Base-by-base conservation (phyloP, 1,140 invertebrate species). In the Ips typographus region DNA sequence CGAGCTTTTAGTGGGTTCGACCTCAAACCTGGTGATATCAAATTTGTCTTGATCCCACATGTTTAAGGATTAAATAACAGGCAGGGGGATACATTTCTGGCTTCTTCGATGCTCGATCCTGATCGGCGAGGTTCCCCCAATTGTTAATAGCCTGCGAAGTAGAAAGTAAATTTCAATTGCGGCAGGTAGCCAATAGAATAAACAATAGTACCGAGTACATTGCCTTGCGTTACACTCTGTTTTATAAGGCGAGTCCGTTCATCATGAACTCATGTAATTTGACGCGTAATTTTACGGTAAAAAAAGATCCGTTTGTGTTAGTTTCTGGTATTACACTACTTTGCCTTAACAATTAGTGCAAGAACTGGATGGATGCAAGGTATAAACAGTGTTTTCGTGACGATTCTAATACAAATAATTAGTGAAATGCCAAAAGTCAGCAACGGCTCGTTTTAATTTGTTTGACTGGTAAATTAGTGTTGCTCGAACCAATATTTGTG, bases 91-190 rank as follows among this genome's bases (percentile, higher is more conserved):
- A 22, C 22, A 22, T 49, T 49, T 6, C 6, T 49, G 3, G 44
- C 2, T 49, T 8, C 7, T 49, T 22, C 3, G 44, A 49, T 49
- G 44, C 22, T 6, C 44, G 2, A 22, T 8, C 7, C 53, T 7
- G 38, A 56, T 56, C 53, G 7, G 40, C 61, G n/a, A 63, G 37
- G 51, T 53, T 38, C 61, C 61, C 61, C 47, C 61, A 40, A 63
- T 63, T 63, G 61, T 52, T 63, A 38, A 44, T 52, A 63, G 22
- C 44, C 44, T 8, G 37, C 37, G 37, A 51, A 39, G 47, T 63
- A 63, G 61, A 63, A 63, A 63, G 61, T 63, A 63, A 63, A 63
- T 63, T 60, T 52, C 37, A 40, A 52, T 52, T 49, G 61, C 61
- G 47, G 61, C 61, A 63, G 61, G 61, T 63, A 63, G 61, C 39